A percentile compares a stretch with the other conserved stretches of the same genome.
These are phyloP conservation scores for Spodoptera littoralis DNA, from an alignment of 2,888 invertebrate genomes.

Conservation along the genomic window DNA sequence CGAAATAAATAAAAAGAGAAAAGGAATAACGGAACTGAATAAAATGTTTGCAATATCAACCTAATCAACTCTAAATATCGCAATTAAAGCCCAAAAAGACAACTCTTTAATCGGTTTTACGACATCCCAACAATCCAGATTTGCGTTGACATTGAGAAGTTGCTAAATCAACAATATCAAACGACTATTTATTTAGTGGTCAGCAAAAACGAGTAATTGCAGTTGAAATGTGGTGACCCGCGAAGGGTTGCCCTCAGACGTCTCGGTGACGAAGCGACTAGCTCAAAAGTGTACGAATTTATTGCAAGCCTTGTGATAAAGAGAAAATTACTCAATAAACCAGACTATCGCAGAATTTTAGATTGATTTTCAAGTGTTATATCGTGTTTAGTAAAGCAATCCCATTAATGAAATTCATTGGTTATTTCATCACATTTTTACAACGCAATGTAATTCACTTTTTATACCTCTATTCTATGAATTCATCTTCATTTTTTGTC, in stretches of 20 bases:
- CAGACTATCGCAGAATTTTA: conserved; percentile 3
- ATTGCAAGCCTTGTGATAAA: conserved; percentile 18
- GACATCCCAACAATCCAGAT: neutral
- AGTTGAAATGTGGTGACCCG: conserved; percentile 15
- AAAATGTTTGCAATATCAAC: no score
- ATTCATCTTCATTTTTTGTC: neutral
- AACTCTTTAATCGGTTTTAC: neutral
- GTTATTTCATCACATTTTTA: conserved; percentile 4
- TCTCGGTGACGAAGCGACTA: conserved; percentile 5
- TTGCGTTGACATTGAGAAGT: neutral
- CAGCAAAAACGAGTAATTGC: conserved; percentile 18
- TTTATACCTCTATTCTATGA: neutral
- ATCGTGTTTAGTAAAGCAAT: conserved; percentile 1
- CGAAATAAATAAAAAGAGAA: no score
- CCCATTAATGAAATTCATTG: conserved; percentile 6
- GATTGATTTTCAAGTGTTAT: conserved; percentile 21
- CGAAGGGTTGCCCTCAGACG: conserved; percentile 35
- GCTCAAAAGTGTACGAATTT: conserved; percentile 13
- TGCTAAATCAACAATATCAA: neutral
- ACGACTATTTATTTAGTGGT: conserved; percentile 6
- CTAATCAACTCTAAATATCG: no score
- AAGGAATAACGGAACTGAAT: no score
- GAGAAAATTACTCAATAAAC: conserved; percentile 9
- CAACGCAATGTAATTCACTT: neutral
- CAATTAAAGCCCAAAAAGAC: no score